A percentile compares a stretch with the other conserved stretches of the same genome.
phyloP scores from a whole-genome alignment of 64 coral and sea anemone genomes.

The Acropora yongei region DNA sequence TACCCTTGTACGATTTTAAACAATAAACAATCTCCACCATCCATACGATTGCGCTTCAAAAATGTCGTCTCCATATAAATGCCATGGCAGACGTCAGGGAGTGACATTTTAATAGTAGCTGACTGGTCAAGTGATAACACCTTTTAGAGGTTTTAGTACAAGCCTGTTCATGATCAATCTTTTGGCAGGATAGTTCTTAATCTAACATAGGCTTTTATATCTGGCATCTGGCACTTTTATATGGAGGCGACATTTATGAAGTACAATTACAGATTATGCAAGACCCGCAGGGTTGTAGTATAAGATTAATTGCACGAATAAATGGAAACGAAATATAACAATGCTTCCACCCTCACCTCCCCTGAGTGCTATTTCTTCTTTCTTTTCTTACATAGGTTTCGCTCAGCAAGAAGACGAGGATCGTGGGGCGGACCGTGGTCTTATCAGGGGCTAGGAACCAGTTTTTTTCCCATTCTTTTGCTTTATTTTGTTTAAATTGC shows the following conservation, averaged over 20 bases:
- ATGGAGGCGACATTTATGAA: constrained; percentile 58
- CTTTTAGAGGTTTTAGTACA: constrained; percentile 56
- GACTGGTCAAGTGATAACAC: constrained; percentile 35
- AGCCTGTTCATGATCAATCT: constrained; percentile 16
- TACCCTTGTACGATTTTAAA: too few species aligned
- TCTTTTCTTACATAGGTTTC: constrained; percentile 25
- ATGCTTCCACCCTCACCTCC: constrained; percentile 53
- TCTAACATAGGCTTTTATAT: constrained; percentile 32
- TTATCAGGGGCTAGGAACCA: constrained; percentile 27
- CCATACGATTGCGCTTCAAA: too few species aligned
- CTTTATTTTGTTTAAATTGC: constrained; percentile 1
- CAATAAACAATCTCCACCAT: too few species aligned
- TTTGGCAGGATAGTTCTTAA: constrained; percentile 41
- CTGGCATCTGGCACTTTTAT: constrained; percentile 36
- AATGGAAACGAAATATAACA: constrained; percentile 72
- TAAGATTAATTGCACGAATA: constrained; percentile 63
- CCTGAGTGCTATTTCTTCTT: not conserved
- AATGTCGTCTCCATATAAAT: constrained; percentile 7
- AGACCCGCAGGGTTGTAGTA: constrained; percentile 42
- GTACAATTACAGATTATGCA: constrained; percentile 61
- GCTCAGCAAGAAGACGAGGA: constrained; percentile 49
- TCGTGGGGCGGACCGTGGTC: not conserved
- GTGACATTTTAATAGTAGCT: constrained; percentile 39
- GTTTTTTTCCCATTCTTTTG: not conserved
- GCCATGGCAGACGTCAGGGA: not conserved